Conservation (phyloP, 2,797 vertebrate genomes). For the Ptychobarbus kaznakovi region DNA sequence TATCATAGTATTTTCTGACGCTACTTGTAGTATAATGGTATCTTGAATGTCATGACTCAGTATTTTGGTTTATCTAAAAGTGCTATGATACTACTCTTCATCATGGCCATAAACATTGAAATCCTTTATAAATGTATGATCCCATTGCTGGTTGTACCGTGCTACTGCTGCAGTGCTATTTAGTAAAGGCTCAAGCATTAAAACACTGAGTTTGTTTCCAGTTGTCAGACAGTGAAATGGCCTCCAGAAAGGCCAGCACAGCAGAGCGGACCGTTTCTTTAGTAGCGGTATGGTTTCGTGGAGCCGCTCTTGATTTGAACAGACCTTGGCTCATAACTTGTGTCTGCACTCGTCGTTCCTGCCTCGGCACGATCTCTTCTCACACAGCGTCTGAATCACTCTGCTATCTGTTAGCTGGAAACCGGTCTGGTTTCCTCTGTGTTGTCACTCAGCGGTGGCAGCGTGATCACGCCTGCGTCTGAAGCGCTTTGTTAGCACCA, state of each 20-base stretch:
- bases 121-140: neutral
- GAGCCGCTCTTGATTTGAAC: constrained; percentile 23
- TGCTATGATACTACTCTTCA: neutral
- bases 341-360: constrained; percentile 56
- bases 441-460: constrained; percentile 6
- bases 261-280: neutral
- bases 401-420: constrained; percentile 40
- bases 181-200: neutral
- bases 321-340: constrained; percentile 51
- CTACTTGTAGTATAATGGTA: neutral
- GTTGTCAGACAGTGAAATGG: constrained; percentile 4
- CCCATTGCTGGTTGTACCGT: neutral
- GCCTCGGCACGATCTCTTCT: constrained; percentile 50
- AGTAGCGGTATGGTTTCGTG: neutral
- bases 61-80: neutral
- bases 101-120: neutral
- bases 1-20: neutral
- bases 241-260: constrained; percentile 6
- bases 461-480: constrained; percentile 44
- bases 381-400: constrained; percentile 36
- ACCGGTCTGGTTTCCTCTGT: constrained; percentile 58
- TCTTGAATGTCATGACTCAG: neutral
- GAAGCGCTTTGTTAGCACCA: constrained; percentile 43
- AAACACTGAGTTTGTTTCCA: neutral
- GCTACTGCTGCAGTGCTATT: neutral